phyloP scores from a whole-genome alignment of 2,113 vertebrate genomes.

The Oxygymnocypris stewartii region DNA sequence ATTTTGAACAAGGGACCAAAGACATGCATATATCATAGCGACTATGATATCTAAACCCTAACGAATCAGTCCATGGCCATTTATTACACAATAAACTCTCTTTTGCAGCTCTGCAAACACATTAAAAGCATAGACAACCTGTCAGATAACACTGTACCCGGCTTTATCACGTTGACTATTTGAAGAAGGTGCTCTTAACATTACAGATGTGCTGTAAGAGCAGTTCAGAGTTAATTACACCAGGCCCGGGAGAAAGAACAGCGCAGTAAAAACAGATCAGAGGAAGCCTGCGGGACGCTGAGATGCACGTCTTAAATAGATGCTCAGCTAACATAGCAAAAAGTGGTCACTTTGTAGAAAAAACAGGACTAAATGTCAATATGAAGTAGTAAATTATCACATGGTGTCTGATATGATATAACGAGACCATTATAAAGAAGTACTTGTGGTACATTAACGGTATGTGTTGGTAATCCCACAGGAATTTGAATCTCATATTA shows the following conservation, averaged over 20 bases:
- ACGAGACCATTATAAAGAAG: background rate
- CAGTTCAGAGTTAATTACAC: background rate
- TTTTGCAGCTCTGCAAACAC: background rate
- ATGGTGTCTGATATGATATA: background rate
- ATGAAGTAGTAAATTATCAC: constrained; percentile 2
- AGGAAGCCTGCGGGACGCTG: background rate
- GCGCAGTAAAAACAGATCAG: background rate
- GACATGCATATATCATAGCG: background rate
- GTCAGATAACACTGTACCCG: background rate
- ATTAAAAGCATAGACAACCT: background rate
- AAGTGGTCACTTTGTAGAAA: background rate
- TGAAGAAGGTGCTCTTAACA: background rate
- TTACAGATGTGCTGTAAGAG: background rate
- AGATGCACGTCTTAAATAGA: background rate
- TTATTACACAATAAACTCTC: background rate
- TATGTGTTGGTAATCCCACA: background rate
- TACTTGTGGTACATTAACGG: background rate
- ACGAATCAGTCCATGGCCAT: background rate
- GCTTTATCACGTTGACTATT: background rate
- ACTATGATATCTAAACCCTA: background rate
- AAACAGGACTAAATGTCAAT: background rate
- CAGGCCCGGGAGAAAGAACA: background rate
- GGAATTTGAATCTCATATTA: background rate
- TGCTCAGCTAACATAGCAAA: background rate
- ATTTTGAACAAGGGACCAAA: background rate